Evolutionary conservation across 37 sponge, comb jelly and placozoan species (phyloP), one percentile per base, ranked within the genome.

Genomic region (Petrosia ficiformis): DNA sequence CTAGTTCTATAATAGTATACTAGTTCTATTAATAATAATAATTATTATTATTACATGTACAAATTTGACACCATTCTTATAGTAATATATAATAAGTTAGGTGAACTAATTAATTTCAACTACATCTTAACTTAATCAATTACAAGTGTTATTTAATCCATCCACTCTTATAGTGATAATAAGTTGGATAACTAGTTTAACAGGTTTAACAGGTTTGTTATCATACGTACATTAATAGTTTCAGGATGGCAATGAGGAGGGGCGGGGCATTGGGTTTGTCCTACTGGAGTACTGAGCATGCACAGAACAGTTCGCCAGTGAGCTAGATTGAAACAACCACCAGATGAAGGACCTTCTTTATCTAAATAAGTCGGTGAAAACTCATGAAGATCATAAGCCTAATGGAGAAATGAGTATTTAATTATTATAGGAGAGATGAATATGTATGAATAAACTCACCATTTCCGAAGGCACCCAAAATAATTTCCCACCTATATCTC

Each of bases 361-460:
- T 19, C 3, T 19, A 38, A 28, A n/a, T 54, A 78, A 40, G 81
- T 10, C 10, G 77, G 77, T 2, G 71, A 36, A 75, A 76, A 80
- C 57, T 75, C 77, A 37, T 41, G 59, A 8, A 87, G 56, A 19
- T 87, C 82, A 43, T 76, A 76, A 4, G 80, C 38, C 86, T 86
- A 29, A 22, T 25, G n/a, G n/a, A 22, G 39, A 14, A 14, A 14
- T 19, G 54, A 48, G 54, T 19, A n/a, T n/a, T n/a, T n/a, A n/a
- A n/a, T n/a, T n/a, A n/a, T n/a, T n/a, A n/a, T n/a, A 14, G 14
- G 54, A 48, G 36, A 67, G 14, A 65, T 57, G 44, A 22, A 75
- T 34, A 57, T 4, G 42, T 3, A 25, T 31, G 66, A 4, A 67
- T 8, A 67, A 67, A 4, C 36, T 28, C 32, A 67, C 68, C 68